Percentiles rank a stretch among this genome's conserved stretches.
Evolutionary conservation across 2,113 vertebrate genomes (phyloP).

Genomic region (Struthio camelus): DNA sequence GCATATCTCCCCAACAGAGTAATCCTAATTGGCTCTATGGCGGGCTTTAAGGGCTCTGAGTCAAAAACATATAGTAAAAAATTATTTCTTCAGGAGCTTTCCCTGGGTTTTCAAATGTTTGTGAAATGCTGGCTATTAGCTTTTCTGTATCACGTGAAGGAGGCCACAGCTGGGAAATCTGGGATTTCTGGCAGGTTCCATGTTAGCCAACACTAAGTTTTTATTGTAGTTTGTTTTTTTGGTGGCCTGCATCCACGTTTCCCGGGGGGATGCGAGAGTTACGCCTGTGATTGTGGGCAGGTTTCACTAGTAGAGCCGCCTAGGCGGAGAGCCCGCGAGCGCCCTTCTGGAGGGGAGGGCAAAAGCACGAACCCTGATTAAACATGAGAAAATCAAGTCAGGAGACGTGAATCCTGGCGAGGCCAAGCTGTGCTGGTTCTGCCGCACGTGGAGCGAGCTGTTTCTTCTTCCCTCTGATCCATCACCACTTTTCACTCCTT

Average conservation of each 20-base stretch:
- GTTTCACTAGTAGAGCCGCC: neutral
- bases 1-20: neutral
- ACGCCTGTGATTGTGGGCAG: neutral
- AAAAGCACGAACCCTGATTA: neutral
- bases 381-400: neutral
- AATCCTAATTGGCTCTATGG: neutral
- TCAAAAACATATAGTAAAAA: neutral
- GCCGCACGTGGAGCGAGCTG: neutral
- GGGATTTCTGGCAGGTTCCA: neutral
- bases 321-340: neutral
- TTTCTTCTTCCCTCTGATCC: neutral
- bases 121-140: neutral
- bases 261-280: neutral
- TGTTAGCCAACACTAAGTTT: neutral
- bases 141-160: neutral
- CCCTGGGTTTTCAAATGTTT: neutral
- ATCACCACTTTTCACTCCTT: fast-evolving
- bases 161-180: neutral
- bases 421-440: neutral
- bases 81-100: neutral
- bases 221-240: neutral
- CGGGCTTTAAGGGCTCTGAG: neutral
- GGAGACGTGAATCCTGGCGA: neutral
- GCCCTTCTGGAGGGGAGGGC: neutral
- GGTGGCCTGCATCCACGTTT: neutral